These are phyloP conservation scores for Oncorhynchus nerka DNA, from an alignment of 2,113 vertebrate species.

Conservation along the genomic window DNA sequence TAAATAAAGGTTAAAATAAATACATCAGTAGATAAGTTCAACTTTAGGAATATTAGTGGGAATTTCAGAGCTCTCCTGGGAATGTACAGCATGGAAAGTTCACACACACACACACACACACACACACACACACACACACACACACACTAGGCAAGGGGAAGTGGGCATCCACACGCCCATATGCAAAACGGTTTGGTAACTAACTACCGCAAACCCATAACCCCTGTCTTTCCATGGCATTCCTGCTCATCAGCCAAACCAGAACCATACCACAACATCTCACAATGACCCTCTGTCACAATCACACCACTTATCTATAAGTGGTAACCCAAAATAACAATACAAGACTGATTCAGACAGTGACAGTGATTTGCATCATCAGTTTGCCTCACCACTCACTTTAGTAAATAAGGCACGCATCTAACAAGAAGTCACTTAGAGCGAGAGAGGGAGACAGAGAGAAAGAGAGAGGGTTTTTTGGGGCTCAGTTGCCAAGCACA, in stretches of 20 bases:
- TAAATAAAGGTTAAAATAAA: no score
- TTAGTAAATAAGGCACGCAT: neutral
- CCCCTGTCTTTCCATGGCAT: neutral
- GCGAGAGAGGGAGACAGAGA: neutral
- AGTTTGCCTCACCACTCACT: neutral
- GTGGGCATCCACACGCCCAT: neutral
- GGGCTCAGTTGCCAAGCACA: no score
- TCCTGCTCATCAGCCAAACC: neutral
- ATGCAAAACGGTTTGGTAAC: neutral
- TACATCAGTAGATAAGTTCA: neutral
- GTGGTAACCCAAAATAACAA: neutral
- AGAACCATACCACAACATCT: neutral
- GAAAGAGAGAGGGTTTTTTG: neutral
- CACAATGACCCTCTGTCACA: neutral
- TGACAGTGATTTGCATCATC: neutral
- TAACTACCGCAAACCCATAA: slow-evolving; percentile 6
- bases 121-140: neutral
- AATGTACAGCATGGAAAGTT: slow-evolving; percentile 4
- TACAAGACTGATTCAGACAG: neutral
- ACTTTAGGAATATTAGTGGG: neutral
- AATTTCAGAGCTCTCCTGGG: slow-evolving; percentile 1
- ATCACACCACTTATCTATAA: neutral
- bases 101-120: slow-evolving; percentile 2
- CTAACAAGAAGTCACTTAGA: neutral
- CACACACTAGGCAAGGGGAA: neutral